A percentile compares a stretch with the other conserved stretches of the same genome.
Evolutionary conservation across 2,113 vertebrate genomes (phyloP).

Genomic region (Sphaerodactylus townsendi): DNA sequence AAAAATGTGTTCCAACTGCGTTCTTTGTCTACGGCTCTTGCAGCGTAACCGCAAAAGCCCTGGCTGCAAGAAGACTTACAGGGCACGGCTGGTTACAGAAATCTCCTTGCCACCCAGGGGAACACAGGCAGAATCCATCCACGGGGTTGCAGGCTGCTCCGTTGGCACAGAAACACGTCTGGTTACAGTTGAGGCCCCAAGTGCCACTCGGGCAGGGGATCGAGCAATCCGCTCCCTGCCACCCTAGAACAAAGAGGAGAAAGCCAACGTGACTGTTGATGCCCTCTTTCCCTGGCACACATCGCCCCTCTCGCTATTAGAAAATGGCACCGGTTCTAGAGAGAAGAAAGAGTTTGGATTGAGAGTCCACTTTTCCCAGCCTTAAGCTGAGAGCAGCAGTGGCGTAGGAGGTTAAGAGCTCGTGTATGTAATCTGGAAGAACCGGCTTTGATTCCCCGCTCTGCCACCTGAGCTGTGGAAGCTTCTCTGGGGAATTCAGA

Average conservation of each 20-base stretch:
- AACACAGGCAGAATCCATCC: conserved; percentile 88
- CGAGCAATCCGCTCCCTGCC: conserved; percentile 93
- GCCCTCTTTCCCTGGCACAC: fast-evolving
- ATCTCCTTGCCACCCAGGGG: conserved; percentile 89
- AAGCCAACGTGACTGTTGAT: neutral
- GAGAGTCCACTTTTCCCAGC: too few relatives aligned
- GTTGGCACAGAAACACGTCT: conserved; percentile 85
- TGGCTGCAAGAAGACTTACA: conserved; percentile 73
- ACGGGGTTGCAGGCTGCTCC: conserved; percentile 87
- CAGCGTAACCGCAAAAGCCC: too few relatives aligned
- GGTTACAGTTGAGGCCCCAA: conserved; percentile 93
- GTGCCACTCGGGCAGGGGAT: conserved; percentile 88
- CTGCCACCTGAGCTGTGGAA: too few relatives aligned
- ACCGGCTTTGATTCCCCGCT: too few relatives aligned
- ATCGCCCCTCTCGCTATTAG: neutral
- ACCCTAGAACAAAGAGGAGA: conserved; percentile 74
- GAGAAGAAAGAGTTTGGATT: too few relatives aligned
- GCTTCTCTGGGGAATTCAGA: too few relatives aligned
- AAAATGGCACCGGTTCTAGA: neutral
- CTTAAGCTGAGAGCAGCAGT: too few relatives aligned
- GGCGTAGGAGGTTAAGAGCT: too few relatives aligned
- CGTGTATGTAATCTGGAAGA: too few relatives aligned
- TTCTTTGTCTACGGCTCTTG: too few relatives aligned
- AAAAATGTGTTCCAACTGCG: too few relatives aligned
- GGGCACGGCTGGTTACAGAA: conserved; percentile 87